These are phyloP conservation scores for Trichogramma pretiosum DNA, from an alignment of 1,140 invertebrate genomes.

Conservation along the genomic window DNA sequence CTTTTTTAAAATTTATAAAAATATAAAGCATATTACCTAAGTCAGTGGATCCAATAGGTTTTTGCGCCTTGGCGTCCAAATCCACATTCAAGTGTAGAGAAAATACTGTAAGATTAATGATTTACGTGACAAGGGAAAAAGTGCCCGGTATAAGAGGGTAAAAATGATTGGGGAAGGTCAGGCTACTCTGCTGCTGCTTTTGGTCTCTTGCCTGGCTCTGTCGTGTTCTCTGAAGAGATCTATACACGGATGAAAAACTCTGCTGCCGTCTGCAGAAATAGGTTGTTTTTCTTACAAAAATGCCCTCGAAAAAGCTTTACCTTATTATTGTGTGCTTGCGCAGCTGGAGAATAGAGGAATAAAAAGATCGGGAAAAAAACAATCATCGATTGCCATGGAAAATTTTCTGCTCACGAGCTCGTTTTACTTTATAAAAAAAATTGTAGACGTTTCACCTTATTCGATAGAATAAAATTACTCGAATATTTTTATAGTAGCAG, in stretches of 20 bases:
- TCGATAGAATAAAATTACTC: no score
- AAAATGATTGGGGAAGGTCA: constrained; percentile 21
- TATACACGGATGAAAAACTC: constrained; percentile 19
- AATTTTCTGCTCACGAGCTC: no score
- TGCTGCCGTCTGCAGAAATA: constrained; percentile 29
- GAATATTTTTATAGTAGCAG: no score
- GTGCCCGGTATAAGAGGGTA: constrained; percentile 24
- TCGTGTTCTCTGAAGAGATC: constrained; percentile 27
- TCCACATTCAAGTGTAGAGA: constrained; percentile 44
- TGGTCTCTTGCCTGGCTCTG: constrained; percentile 24
- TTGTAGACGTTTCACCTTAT: no score
- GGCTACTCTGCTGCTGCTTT: neutral
- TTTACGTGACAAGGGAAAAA: constrained; percentile 40
- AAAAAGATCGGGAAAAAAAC: constrained; percentile 18
- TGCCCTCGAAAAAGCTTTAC: constrained; percentile 13
- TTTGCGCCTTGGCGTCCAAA: constrained; percentile 39
- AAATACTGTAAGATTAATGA: constrained; percentile 47
- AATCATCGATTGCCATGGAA: constrained; percentile 12
- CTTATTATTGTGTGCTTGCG: constrained; percentile 16
- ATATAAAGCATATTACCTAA: no score
- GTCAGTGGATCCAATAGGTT: constrained; percentile 24
- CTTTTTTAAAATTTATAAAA: no score
- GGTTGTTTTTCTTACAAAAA: constrained; percentile 34
- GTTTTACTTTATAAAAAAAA: no score
- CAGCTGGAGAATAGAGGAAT: constrained; percentile 19